Evolutionary conservation across 2,888 invertebrate genomes (phyloP).

Genomic region (Mylabris sibirica): DNA sequence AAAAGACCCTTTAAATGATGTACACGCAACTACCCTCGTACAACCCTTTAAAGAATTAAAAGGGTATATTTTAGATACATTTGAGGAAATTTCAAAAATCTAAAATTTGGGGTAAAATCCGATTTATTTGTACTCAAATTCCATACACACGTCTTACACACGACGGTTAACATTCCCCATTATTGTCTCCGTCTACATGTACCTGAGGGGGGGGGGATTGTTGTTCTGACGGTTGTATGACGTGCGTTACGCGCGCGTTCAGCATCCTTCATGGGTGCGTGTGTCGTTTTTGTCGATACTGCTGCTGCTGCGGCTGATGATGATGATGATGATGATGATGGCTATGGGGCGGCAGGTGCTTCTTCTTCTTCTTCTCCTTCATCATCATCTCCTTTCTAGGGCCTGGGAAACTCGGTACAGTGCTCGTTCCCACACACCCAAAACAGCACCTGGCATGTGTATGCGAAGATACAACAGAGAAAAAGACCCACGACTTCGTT

Average conservation of each 20-base stretch:
- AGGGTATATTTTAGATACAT: no score
- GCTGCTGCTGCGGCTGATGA: background rate
- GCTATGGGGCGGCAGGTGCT: constrained; percentile 45
- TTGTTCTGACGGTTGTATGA: background rate
- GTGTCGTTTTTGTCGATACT: background rate
- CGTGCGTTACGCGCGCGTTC: constrained; percentile 26
- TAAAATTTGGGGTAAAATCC: no score
- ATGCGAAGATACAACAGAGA: constrained; percentile 10
- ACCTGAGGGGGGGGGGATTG: background rate
- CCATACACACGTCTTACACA: constrained; percentile 31
- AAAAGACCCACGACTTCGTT: background rate
- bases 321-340: constrained; percentile 5
- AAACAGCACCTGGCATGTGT: constrained; percentile 52
- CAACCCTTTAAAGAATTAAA: no score
- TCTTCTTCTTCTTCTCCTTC: constrained; percentile 2
- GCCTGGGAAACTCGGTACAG: constrained; percentile 55
- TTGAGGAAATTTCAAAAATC: no score
- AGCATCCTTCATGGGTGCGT: constrained; percentile 27
- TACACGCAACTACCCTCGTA: no score
- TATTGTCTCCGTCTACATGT: background rate
- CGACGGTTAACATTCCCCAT: constrained; percentile 12
- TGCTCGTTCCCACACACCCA: constrained; percentile 53
- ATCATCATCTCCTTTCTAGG: constrained; percentile 28
- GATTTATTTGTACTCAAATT: background rate
- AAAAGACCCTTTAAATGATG: no score